phyloP scores from a whole-genome alignment of 2,113 vertebrate species.

The Aspidoscelis tigris region DNA sequence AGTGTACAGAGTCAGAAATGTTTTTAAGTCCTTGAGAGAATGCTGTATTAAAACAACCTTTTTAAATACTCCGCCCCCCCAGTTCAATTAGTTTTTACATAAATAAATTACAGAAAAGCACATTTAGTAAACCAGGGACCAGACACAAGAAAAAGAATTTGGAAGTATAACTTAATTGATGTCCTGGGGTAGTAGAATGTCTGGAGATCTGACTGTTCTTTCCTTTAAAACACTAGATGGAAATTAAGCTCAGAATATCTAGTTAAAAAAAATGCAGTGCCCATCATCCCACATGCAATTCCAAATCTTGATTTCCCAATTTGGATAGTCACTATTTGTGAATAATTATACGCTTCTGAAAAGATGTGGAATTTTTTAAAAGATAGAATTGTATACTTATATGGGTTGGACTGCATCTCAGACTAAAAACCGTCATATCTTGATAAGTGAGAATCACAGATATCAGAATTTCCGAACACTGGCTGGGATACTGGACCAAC shows the following conservation, averaged over 20 bases:
- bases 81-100: conserved; percentile 39
- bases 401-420: conserved; percentile 12
- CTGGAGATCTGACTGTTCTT: conserved; percentile 37
- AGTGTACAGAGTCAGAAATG: not conserved
- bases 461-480: conserved; percentile 41
- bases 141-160: conserved; percentile 51
- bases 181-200: conserved; percentile 50
- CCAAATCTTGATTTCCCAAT: conserved; percentile 3
- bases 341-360: conserved; percentile 50
- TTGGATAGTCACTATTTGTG: conserved; percentile 20
- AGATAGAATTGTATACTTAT: too few species aligned
- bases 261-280: conserved; percentile 19
- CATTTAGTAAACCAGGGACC: conserved; percentile 32
- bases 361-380: conserved; percentile 18
- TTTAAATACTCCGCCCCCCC: conserved; percentile 11
- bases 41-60: conserved; percentile 29
- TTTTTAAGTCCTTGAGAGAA: conserved; percentile 34
- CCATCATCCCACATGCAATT: conserved; percentile 17
- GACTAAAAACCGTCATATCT: conserved; percentile 46
- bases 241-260: conserved; percentile 7
- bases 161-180: conserved; percentile 56
- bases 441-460: conserved; percentile 39
- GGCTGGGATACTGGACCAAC: too few species aligned
- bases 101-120: conserved; percentile 22
- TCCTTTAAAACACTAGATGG: conserved; percentile 27